Percentiles rank a stretch among this genome's conserved stretches.
Conservation (phyloP, 2,888 invertebrate genomes). For the Thera obeliscata region DNA sequence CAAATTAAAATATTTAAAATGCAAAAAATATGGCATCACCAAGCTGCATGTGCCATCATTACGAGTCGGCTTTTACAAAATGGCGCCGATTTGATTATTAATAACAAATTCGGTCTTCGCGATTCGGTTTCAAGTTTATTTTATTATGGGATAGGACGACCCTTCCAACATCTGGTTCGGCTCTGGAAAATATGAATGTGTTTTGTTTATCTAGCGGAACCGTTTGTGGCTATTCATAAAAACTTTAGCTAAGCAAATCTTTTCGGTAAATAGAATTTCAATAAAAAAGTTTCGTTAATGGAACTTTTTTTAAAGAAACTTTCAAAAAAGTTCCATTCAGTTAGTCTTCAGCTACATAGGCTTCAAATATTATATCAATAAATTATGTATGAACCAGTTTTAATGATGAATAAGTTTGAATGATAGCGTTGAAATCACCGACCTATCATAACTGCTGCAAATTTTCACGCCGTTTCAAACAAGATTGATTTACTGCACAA, state of each 20-base stretch:
- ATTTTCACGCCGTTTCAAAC: conserved; percentile 35
- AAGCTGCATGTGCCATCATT: conserved; percentile 49
- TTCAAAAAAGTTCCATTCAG: too few relatives aligned
- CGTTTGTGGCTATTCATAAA: conserved; percentile 52
- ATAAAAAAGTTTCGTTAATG: neutral
- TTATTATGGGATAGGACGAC: conserved; percentile 64
- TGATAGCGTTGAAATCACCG: conserved; percentile 7
- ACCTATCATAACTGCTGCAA: conserved; percentile 29
- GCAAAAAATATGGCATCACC: conserved; percentile 34
- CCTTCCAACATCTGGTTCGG: conserved; percentile 71
- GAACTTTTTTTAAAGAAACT: too few relatives aligned
- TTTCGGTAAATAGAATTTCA: neutral
- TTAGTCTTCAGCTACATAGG: too few relatives aligned
- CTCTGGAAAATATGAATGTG: conserved; percentile 67
- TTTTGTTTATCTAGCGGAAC: conserved; percentile 78
- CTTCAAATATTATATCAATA: too few relatives aligned
- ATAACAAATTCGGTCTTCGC: conserved; percentile 73
- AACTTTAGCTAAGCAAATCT: conserved; percentile 21
- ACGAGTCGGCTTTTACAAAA: conserved; percentile 62
- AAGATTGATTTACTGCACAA: conserved; percentile 40
- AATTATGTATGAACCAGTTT: too few relatives aligned
- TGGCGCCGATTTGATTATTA: conserved; percentile 82
- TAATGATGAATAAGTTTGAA: neutral
- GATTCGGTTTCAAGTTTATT: conserved; percentile 73
- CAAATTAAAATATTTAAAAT: conserved; percentile 28